phyloP scores from a whole-genome alignment of 2,888 invertebrate species.

The Megaustenia siamemsis region DNA sequence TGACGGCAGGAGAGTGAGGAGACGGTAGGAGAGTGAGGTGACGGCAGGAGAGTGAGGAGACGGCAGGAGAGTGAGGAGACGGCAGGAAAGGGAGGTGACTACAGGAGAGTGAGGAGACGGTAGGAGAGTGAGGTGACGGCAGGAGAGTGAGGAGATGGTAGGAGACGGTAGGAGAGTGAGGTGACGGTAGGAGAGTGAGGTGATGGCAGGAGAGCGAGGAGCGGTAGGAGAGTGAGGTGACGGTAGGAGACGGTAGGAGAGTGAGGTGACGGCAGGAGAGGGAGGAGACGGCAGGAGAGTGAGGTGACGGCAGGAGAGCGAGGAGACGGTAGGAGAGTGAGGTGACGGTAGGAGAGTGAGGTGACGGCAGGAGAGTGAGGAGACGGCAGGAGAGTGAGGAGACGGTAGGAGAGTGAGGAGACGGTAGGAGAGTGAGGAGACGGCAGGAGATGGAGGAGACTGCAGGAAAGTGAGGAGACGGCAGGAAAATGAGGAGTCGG shows the following conservation, averaged over 20 bases:
- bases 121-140: slow-evolving; percentile 9
- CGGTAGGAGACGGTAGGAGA: too few relatives aligned
- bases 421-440: too few relatives aligned
- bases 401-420: too few relatives aligned
- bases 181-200: not conserved
- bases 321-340: slow-evolving; percentile 12
- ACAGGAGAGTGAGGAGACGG: slow-evolving; percentile 20
- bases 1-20: not conserved
- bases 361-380: slow-evolving; percentile 16
- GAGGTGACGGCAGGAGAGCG: slow-evolving; percentile 20
- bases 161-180: slow-evolving; percentile 10
- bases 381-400: not conserved
- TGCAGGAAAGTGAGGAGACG: too few relatives aligned
- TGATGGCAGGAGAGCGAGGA: slow-evolving; percentile 20
- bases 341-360: too few relatives aligned
- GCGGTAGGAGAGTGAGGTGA: too few relatives aligned
- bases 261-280: not conserved
- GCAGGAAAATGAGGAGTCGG: too few relatives aligned
- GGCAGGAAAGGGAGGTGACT: slow-evolving; percentile 26
- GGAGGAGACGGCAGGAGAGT: not conserved
- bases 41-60: not conserved
- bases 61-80: slow-evolving; percentile 30
- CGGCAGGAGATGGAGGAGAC: too few relatives aligned
- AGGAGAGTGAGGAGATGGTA: not conserved
- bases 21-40: not conserved